A percentile compares a stretch with the other conserved stretches of the same genome.
phyloP scores from a whole-genome alignment of 2,113 vertebrate species.

The Candoia aspera region DNA sequence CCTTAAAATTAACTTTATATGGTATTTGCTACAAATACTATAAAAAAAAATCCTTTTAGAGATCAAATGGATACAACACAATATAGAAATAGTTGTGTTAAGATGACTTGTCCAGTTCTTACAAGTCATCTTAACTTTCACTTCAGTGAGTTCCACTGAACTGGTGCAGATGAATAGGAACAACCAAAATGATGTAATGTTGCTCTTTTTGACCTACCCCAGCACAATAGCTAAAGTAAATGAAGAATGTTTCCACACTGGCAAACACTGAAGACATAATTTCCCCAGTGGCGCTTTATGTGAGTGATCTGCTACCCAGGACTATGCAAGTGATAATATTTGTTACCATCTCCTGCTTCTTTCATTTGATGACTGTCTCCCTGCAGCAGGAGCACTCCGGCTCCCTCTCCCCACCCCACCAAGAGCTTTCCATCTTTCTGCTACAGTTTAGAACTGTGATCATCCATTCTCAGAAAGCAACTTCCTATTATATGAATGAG shows the following conservation, averaged over 20 bases:
- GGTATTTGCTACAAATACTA: too few relatives aligned
- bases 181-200: neutral
- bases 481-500: neutral
- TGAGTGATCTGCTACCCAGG: neutral
- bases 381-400: neutral
- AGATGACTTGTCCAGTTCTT: neutral
- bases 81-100: neutral
- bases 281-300: neutral
- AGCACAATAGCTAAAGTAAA: neutral
- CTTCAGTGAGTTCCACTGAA: neutral
- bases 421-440: neutral
- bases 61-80: neutral
- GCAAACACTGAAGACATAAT: neutral
- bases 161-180: neutral
- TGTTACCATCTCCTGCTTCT: accelerated
- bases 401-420: neutral
- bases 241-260: neutral
- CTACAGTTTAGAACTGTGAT: neutral
- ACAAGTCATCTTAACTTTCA: neutral
- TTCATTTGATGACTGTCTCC: neutral
- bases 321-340: neutral
- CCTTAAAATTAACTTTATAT: neutral
- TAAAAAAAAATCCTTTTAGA: neutral
- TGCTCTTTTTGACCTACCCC: neutral
- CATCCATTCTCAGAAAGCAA: neutral